Evolutionary conservation across 2,113 vertebrate genomes (phyloP), one percentile per base, ranked within the genome.

Genomic region (Heloderma charlesbogerti): DNA sequence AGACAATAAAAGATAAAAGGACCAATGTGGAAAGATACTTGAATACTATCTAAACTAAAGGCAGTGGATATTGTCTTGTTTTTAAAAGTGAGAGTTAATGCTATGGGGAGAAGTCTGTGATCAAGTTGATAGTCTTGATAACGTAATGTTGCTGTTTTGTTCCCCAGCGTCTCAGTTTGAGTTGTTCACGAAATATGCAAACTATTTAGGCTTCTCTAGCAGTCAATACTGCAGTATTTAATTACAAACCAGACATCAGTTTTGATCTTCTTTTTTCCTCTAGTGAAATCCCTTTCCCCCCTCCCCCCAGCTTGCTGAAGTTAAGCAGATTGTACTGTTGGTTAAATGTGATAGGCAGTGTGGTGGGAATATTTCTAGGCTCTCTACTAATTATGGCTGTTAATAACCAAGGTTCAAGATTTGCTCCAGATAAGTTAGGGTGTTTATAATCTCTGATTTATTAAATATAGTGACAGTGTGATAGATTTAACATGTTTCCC

Each of bases 51-150:
- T 94, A 20, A 63, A 63, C 60, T 63, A 86, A 80, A 91, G 75
- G 89, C 86, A 81, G 84, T 66, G 92, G 87, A 78, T 66, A 88
- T 86, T 8, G 87, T 93, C 22, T 90, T 90, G 69, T 81, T 92
- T 92, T 66, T 82, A 85, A 93, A 91, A 93, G 81, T 95, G 95
- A 93, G 94, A 94, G 91, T 93, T 95, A 86, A 67, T 91, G 66
- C 0, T 95, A 79, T 10, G 0, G 75, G 85, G 89, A 91, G 67
- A 81, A 43, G 48, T 37, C 78, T 34, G 74, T 89, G 18, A 74
- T 88, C 0, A 15, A 82, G 40, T 91, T 81, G 86, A 72, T 80
- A 86, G 89, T 71, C 75, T 34, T 90, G 12, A 87, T 12, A 40
- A 86, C 60, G 87, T 54, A 77, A 31, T 69, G 82, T 87, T 71